phyloP scores from a whole-genome alignment of 2,113 vertebrate genomes.

The Murina feae region DNA sequence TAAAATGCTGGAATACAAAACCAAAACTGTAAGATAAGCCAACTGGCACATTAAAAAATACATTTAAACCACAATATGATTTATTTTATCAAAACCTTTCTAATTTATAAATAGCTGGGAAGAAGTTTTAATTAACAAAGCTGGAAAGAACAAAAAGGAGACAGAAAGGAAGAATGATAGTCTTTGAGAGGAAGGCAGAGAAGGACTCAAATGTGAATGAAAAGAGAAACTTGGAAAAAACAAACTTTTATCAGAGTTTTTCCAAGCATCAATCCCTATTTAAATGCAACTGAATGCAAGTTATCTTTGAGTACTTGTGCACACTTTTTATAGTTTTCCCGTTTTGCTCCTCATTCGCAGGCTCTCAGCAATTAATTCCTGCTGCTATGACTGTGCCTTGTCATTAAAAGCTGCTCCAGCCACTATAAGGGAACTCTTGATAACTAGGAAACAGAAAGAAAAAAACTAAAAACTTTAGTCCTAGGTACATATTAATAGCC shows the following conservation, averaged over 20 bases:
- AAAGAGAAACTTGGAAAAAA: conserved; percentile 13
- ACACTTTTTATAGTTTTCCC: neutral
- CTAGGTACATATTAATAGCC: neutral
- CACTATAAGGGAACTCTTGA: neutral
- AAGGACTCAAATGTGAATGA: neutral
- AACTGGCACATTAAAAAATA: conserved; percentile 6
- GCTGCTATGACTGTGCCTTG: neutral
- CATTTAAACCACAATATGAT: neutral
- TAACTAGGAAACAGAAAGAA: neutral
- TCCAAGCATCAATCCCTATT: neutral
- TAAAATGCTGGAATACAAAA: neutral
- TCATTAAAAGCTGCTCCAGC: neutral
- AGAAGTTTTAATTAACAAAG: neutral
- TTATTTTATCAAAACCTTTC: conserved; percentile 8
- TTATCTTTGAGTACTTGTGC: neutral
- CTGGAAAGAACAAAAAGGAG: neutral
- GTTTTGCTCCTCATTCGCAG: neutral
- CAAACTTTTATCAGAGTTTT: neutral
- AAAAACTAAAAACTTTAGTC: neutral
- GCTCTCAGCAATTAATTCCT: neutral
- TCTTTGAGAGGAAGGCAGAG: neutral
- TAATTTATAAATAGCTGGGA: neutral
- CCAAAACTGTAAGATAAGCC: neutral
- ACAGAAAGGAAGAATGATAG: neutral
- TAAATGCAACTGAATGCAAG: conserved; percentile 5